Base-by-base conservation (phyloP, 2,888 invertebrate species). In the Apamea crenata region DNA sequence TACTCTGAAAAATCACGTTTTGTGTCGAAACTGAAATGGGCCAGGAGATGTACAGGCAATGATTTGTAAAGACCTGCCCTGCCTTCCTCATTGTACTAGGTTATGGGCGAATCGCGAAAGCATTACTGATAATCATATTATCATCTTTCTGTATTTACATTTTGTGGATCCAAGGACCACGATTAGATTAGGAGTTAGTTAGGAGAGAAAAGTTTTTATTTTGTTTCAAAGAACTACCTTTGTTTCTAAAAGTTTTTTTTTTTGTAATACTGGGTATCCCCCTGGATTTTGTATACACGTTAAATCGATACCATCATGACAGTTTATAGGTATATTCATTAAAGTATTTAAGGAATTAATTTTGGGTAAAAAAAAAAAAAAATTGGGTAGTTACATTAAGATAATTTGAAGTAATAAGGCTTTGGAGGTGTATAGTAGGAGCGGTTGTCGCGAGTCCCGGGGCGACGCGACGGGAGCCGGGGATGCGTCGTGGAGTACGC, bases 391-490 rank as follows among this genome's bases (percentile, higher is more conserved):
- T 87, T 82, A 79, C 79, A 71, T 75, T 74, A 63, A 81, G 81
- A 78, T 84, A 84, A 86, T 86, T 86, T 71, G 76, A 81, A 81
- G 85, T 87, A 85, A 87, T 87, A 85, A 68, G 81, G 71, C 65
- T 87, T 87, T 75, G 56, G 81, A 87, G 77, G 90, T 87, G 86
- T 86, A 82, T 90, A 85, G 86, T 85, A 88, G 87, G 86, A 89
- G 83, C 80, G 80, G 86, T 78, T 80, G 83, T 78, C 81, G 36
- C 74, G 84, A 74, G 78, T 74, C 72, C 82, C 82, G 88, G 87
- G 87, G 83, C 70, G 77, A 81, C 88, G 83, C 70, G 77, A 81
- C 88, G 86, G 88, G 89, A 88, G 88, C 88, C 88, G 85, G 85
- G 87, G 87, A 70, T 79, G 85, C 87, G 85, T 87, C 79, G 80